These are phyloP conservation scores for Triplophysa bombifrons DNA, from an alignment of 2,797 vertebrate species.

Conservation along the genomic window DNA sequence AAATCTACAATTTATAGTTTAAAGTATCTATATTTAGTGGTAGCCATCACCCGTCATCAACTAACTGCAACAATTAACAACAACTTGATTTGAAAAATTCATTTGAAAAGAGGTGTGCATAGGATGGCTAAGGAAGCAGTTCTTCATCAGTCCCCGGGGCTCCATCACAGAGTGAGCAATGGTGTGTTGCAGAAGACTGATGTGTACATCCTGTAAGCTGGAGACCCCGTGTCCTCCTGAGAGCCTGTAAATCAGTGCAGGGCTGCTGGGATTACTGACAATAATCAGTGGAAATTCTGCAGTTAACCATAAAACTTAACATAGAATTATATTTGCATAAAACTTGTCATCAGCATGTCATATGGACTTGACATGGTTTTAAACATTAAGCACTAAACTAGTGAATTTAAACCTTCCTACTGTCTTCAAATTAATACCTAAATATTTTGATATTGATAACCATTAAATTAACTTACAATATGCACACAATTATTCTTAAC, in stretches of 20 bases:
- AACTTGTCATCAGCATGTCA: background rate
- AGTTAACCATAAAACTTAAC: background rate
- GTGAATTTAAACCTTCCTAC: background rate
- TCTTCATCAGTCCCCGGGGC: conserved; percentile 54
- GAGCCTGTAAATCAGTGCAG: conserved; percentile 33
- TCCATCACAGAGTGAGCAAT: conserved; percentile 54
- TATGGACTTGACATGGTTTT: background rate
- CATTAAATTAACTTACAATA: too few relatives aligned
- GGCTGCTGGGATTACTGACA: background rate
- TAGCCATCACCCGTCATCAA: too few relatives aligned
- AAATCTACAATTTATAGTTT: too few relatives aligned
- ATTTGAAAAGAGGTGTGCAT: background rate
- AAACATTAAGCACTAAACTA: background rate
- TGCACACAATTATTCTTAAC: too few relatives aligned
- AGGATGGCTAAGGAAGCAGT: conserved; percentile 37
- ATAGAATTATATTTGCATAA: background rate
- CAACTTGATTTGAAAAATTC: background rate
- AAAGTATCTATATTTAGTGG: too few relatives aligned
- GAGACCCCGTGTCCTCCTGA: conserved; percentile 45
- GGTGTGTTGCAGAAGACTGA: conserved; percentile 52
- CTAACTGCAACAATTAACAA: background rate
- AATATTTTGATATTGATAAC: too few relatives aligned
- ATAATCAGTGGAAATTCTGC: conserved; percentile 1
- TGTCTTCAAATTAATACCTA: background rate
- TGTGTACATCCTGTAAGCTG: conserved; percentile 53